These are phyloP conservation scores for Aviceda subcristata DNA, from an alignment of 2,113 vertebrate genomes.

Conservation along the genomic window DNA sequence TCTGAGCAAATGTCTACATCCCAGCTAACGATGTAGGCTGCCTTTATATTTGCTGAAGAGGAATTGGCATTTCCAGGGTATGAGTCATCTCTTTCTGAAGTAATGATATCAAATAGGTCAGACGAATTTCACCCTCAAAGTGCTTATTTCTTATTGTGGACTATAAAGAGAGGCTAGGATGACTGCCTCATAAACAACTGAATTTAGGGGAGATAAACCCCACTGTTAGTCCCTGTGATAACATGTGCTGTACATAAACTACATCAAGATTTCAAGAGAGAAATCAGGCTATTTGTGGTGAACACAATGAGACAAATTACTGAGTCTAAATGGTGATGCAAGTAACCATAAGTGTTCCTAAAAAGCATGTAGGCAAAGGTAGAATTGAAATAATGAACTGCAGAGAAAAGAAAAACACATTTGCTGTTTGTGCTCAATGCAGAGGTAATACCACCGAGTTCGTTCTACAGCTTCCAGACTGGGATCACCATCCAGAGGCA, in stretches of 20 bases:
- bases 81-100: constrained; percentile 9
- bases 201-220: neutral
- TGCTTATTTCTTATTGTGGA: neutral
- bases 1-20: neutral
- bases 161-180: neutral
- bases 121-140: neutral
- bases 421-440: neutral
- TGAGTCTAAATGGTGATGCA: neutral
- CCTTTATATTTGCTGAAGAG: neutral
- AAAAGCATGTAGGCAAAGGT: neutral
- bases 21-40: neutral
- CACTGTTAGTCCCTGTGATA: neutral
- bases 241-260: neutral
- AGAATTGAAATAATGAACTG: neutral
- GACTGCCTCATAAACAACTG: neutral
- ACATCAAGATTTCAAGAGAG: neutral
- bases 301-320: neutral
- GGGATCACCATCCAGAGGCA: neutral
- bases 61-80: neutral
- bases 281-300: neutral
- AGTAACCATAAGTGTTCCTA: neutral
- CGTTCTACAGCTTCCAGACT: neutral
- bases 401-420: neutral
- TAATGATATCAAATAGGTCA: neutral
- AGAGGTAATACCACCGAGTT: neutral